Conservation (phyloP, 1,140 invertebrate genomes). For the Camponotus vicinus region DNA sequence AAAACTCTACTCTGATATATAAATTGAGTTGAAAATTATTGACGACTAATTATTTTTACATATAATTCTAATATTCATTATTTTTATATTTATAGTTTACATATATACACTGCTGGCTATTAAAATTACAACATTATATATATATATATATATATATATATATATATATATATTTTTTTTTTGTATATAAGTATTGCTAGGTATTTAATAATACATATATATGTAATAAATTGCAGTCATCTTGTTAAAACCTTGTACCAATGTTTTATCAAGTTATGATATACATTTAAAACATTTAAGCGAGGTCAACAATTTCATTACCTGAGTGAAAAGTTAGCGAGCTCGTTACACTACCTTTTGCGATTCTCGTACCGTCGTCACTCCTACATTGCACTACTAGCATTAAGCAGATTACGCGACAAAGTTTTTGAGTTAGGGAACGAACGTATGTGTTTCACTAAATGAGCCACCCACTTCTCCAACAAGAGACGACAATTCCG, state of each 20-base stretch:
- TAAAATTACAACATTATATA: no score
- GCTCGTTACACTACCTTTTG: conserved; percentile 47
- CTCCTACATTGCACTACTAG: conserved; percentile 24
- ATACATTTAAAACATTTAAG: conserved; percentile 37
- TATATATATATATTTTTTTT: no score
- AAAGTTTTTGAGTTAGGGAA: conserved; percentile 33
- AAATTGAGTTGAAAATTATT: not conserved
- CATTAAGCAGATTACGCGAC: conserved; percentile 58
- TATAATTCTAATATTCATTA: not conserved
- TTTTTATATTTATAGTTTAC: not conserved
- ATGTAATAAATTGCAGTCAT: conserved; percentile 53
- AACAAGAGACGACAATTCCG: not conserved
- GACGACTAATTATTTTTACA: not conserved
- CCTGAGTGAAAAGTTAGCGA: conserved; percentile 37
- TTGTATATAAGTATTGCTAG: no score
- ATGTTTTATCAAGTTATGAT: conserved; percentile 11
- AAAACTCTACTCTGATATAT: not conserved
- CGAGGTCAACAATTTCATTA: conserved; percentile 54
- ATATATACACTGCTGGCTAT: no score
- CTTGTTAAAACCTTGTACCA: not conserved
- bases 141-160: no score
- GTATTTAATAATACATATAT: not conserved
- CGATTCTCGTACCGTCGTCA: conserved; percentile 51
- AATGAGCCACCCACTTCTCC: conserved; percentile 28
- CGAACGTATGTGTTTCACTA: not conserved